Conservation (phyloP, 1,140 invertebrate species). For the Rhagoletis pomonella region DNA sequence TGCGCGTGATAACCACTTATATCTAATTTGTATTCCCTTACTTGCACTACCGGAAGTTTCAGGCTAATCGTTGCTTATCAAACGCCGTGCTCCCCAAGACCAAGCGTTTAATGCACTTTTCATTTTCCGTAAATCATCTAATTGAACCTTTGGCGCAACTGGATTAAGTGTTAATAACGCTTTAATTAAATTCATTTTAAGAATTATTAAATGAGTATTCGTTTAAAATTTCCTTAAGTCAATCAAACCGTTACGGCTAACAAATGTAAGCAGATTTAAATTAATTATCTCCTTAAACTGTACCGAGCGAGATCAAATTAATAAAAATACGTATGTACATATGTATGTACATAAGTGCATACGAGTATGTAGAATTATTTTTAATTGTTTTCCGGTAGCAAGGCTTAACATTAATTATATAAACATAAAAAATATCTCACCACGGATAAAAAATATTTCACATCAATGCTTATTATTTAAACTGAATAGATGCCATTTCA, state of each 20-base stretch:
- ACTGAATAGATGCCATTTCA: conserved; percentile 25
- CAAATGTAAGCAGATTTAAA: conserved; percentile 27
- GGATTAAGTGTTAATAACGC: too few species aligned
- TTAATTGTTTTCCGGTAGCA: conserved; percentile 39
- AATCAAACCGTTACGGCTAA: conserved; percentile 10
- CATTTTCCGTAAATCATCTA: too few species aligned
- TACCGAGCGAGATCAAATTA: conserved; percentile 21
- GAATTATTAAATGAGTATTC: background rate
- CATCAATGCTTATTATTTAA: conserved; percentile 4
- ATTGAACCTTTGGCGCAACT: too few species aligned
- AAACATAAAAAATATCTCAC: background rate
- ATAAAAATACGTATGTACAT: too few species aligned
- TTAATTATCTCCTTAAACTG: conserved; percentile 44
- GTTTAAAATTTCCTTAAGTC: conserved; percentile 24
- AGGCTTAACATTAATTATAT: conserved; percentile 21
- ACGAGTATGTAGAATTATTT: background rate
- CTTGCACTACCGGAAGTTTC: too few species aligned
- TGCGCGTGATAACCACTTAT: too few species aligned
- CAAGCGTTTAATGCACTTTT: too few species aligned
- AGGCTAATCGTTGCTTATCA: too few species aligned
- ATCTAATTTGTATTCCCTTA: too few species aligned
- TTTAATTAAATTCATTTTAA: conserved; percentile 8
- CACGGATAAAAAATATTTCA: background rate
- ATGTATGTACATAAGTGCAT: too few species aligned
- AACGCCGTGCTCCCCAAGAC: too few species aligned